Conservation (phyloP, 2,113 vertebrate species). For the Pyrgilauda ruficollis region DNA sequence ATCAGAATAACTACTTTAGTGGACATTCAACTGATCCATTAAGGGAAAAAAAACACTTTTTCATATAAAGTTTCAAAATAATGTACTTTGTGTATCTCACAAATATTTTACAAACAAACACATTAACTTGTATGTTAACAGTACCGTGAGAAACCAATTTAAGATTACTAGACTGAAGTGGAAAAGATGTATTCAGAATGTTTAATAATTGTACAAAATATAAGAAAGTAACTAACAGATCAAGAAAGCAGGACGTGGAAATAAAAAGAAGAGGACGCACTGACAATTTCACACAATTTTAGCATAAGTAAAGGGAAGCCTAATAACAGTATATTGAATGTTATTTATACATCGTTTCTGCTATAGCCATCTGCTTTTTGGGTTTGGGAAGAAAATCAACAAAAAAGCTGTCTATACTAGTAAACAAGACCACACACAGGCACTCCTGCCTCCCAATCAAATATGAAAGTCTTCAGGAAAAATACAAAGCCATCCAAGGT, state of each 20-base stretch:
- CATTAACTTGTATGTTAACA: background rate
- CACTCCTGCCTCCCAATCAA: background rate
- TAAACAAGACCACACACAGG: slow-evolving; percentile 34
- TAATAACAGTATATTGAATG: background rate
- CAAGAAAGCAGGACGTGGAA: background rate
- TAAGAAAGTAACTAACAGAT: background rate
- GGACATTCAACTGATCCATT: background rate
- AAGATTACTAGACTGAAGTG: background rate
- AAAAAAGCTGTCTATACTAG: background rate
- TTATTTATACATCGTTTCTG: background rate
- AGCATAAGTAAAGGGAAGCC: background rate
- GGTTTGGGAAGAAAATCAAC: background rate
- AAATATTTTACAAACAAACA: background rate
- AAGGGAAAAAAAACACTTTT: background rate
- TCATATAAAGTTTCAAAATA: background rate
- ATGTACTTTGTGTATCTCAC: background rate
- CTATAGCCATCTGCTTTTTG: background rate
- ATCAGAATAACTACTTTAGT: background rate
- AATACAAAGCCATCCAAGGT: slow-evolving; percentile 1
- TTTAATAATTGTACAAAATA: background rate
- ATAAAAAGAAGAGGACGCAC: background rate
- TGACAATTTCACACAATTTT: background rate
- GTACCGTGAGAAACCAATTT: background rate
- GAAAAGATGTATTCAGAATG: background rate
- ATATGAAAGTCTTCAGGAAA: slow-evolving; percentile 2